Conservation (phyloP, 2,797 vertebrate genomes). For the Epinephelus coioides region DNA sequence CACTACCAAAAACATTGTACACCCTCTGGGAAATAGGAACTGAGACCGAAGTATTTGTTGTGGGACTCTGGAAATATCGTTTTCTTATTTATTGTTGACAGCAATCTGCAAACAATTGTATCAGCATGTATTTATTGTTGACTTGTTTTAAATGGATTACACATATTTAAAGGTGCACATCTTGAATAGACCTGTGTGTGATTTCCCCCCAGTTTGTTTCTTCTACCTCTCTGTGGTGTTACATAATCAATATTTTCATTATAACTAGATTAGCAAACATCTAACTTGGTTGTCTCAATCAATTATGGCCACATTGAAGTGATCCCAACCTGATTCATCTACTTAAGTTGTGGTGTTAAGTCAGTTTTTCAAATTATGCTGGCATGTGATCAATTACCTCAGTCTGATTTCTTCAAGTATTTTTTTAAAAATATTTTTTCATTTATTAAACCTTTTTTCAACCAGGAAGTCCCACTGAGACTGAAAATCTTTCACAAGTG, state of each 20-base stretch:
- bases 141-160: background rate
- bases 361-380: background rate
- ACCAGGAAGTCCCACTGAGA: too few relatives aligned
- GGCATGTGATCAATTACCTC: background rate
- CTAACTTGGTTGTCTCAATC: background rate
- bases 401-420: background rate
- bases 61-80: background rate
- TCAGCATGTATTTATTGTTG: background rate
- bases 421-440: too few relatives aligned
- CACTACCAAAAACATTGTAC: background rate
- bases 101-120: too few relatives aligned
- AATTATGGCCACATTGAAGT: too few relatives aligned
- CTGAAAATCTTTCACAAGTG: too few relatives aligned
- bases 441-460: too few relatives aligned
- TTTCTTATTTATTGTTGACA: too few relatives aligned
- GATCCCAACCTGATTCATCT: background rate
- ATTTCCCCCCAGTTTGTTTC: background rate
- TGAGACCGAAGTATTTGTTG: background rate
- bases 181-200: background rate
- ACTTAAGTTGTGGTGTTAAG: background rate
- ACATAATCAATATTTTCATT: background rate
- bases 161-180: background rate
- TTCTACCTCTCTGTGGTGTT: background rate
- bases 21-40: rapidly evolving
- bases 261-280: background rate